A percentile compares a stretch with the other conserved stretches of the same genome.
These are phyloP conservation scores for Deilephila elpenor DNA, from an alignment of 2,888 invertebrate species.

Conservation along the genomic window DNA sequence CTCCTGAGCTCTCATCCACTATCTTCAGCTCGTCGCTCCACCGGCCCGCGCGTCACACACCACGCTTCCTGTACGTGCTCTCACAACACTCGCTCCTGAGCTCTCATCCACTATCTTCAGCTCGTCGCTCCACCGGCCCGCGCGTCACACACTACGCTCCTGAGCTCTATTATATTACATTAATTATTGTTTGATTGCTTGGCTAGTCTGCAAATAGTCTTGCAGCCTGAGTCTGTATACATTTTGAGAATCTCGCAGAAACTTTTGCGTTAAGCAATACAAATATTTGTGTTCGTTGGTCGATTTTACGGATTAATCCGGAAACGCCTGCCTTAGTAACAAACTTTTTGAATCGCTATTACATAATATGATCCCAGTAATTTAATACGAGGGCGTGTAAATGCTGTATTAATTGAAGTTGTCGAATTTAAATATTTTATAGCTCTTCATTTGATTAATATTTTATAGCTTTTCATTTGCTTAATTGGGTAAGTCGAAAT, in stretches of 20 bases:
- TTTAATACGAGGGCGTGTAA: neutral
- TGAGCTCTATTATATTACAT: too few relatives aligned
- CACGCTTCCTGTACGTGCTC: too few relatives aligned
- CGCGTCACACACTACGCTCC: neutral
- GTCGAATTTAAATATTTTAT: slow-evolving; percentile 7
- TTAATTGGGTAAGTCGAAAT: neutral
- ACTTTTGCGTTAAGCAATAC: slow-evolving; percentile 29
- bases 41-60: too few relatives aligned
- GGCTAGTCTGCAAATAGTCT: too few relatives aligned
- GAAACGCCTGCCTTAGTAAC: neutral
- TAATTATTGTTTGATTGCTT: neutral
- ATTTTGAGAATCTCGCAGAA: slow-evolving; percentile 28
- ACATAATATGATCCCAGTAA: slow-evolving; percentile 14
- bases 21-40: too few relatives aligned
- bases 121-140: neutral
- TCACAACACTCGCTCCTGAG: too few relatives aligned
- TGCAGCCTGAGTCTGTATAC: neutral
- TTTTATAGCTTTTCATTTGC: neutral
- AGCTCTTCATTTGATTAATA: neutral
- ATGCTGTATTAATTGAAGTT: slow-evolving; percentile 12
- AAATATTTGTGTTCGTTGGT: slow-evolving; percentile 32
- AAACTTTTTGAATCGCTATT: slow-evolving; percentile 10
- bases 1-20: neutral
- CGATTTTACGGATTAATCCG: slow-evolving; percentile 24
- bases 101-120: slow-evolving; percentile 1